Base-by-base conservation (phyloP, 2,888 invertebrate species). In the Pachliopta kotzebuea region DNA sequence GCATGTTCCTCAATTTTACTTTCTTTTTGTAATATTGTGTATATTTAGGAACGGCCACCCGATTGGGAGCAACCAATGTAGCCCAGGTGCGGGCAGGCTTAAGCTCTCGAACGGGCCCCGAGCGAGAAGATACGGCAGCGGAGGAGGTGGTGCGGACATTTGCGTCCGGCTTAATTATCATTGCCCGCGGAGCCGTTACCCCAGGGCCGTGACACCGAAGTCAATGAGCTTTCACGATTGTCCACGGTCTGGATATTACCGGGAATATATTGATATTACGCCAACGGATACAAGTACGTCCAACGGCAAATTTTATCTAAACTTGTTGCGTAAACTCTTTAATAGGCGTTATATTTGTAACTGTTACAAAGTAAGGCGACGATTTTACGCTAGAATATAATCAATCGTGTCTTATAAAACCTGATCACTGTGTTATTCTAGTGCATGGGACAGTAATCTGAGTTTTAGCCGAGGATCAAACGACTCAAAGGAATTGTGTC, bases 151-250 rank as follows among this genome's bases (percentile, higher is more conserved):
- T 70, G 75, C 76, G 71, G 71, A 75, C 74, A 74, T 74, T 77
- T 72, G 76, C 77, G 76, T 72, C 75, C 72, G 73, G 71, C 76
- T 77, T 81, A 79, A 84, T 84, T 84, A 83, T 82, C 81, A 73
- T 75, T 75, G 76, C 80, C 79, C 69, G 64, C 67, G 76, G 79
- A 77, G 74, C 73, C 74, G 70, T 76, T 75, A 74, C 76, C 72
- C 76, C 75, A 73, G 63, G 42, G 29, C 63, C 55, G 29, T 26
- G 63, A 59, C 49, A 63, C 24, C 37, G 31, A 20, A 58, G 56
- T 60, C 52, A 63, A 56, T 59, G 61, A 58, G 67, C 68, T 64
- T 60, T 60, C 60, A 63, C 61, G 61, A 65, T 58, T 62, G 64
- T 55, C 37, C 37, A 59, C 59, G 56, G 26, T 42, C 0, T 52